These are phyloP conservation scores for Monopis laevigella DNA, from an alignment of 2,888 invertebrate species.

Conservation along the genomic window DNA sequence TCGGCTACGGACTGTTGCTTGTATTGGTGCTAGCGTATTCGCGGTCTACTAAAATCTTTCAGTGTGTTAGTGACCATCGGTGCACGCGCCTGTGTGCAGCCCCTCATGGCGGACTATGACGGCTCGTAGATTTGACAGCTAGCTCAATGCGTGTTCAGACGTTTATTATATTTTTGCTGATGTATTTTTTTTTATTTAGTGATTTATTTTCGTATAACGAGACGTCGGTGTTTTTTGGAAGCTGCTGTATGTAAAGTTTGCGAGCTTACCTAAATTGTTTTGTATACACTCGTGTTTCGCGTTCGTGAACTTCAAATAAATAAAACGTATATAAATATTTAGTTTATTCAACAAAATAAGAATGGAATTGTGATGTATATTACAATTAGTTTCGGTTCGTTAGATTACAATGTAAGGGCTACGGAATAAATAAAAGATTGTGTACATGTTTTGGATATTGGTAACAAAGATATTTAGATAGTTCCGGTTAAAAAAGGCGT, in stretches of 20 bases:
- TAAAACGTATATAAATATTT: no score
- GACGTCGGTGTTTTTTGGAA: conserved; percentile 9
- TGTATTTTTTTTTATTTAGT: conserved; percentile 45
- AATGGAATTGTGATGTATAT: conserved; percentile 33
- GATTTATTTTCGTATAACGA: conserved; percentile 8
- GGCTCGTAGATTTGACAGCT: conserved; percentile 70
- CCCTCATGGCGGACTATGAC: conserved; percentile 68
- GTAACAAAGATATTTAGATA: no score
- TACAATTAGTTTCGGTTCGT: conserved; percentile 54
- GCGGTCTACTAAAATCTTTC: conserved; percentile 55
- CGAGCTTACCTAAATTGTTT: background rate
- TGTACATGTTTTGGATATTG: conserved; percentile 35
- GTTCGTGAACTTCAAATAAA: conserved; percentile 45
- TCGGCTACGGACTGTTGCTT: conserved; percentile 40
- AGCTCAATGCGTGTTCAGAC: conserved; percentile 68
- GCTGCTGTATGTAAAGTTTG: background rate
- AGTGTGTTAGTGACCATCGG: conserved; percentile 57
- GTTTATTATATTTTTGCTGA: conserved; percentile 60
- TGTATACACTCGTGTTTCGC: conserved; percentile 26
- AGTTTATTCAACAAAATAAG: no score
- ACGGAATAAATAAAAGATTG: conserved; percentile 49
- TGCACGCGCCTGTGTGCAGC: conserved; percentile 54
- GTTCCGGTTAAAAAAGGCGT: conserved; percentile 39
- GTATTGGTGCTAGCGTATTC: conserved; percentile 49
- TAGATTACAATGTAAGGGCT: conserved; percentile 45